phyloP scores from a whole-genome alignment of 2,797 vertebrate genomes.

The Hemitrygon akajei region DNA sequence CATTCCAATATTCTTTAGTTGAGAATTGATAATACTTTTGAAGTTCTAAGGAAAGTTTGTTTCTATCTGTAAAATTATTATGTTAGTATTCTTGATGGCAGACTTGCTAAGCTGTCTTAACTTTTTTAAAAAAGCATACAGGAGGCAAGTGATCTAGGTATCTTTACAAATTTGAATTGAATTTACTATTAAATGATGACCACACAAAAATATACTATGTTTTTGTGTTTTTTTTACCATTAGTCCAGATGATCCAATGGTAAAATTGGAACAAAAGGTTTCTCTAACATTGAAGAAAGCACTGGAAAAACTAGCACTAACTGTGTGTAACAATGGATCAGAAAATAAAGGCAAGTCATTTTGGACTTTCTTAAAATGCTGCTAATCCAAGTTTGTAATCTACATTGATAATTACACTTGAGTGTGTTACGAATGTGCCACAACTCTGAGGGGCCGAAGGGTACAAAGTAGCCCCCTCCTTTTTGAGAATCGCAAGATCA shows the following conservation, averaged over 20 bases:
- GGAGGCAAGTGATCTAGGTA: not conserved
- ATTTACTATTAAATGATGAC: not conserved
- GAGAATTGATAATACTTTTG: not conserved
- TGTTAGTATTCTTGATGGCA: not conserved
- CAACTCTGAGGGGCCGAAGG: no score
- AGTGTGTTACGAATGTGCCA: no score
- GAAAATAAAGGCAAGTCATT: slow-evolving; percentile 68
- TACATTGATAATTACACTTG: not conserved
- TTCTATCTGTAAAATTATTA: not conserved
- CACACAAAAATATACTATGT: not conserved
- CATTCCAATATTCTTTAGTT: not conserved
- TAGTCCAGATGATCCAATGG: slow-evolving; percentile 84
- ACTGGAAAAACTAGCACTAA: slow-evolving; percentile 85
- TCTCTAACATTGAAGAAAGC: slow-evolving; percentile 86
- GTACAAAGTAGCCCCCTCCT: no score
- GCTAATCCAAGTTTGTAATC: not conserved
- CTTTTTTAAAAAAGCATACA: no score
- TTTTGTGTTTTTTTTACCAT: slow-evolving; percentile 44
- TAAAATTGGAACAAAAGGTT: slow-evolving; percentile 77
- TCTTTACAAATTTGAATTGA: not conserved
- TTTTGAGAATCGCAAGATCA: no score
- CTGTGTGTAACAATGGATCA: slow-evolving; percentile 60
- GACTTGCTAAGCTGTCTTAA: not conserved
- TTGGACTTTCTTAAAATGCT: not conserved
- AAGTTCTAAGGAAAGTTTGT: not conserved